phyloP scores from a whole-genome alignment of 2,797 vertebrate species.

The Tragopan temminckii region DNA sequence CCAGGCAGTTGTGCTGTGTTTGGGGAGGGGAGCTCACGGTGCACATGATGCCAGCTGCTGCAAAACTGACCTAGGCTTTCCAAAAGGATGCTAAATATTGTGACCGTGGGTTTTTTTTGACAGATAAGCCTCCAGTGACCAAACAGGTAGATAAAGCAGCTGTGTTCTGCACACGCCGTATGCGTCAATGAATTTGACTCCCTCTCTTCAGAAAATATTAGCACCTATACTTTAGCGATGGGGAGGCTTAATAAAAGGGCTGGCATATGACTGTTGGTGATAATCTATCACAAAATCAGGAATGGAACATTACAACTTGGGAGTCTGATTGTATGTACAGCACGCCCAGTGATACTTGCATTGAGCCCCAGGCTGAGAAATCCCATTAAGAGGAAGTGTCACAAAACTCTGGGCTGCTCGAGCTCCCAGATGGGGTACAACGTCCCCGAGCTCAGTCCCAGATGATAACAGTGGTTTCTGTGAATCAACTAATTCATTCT shows the following conservation, averaged over 20 bases:
- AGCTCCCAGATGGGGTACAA: not conserved
- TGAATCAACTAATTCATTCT: not conserved
- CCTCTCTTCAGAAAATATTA: not conserved
- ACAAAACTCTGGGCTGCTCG: not conserved
- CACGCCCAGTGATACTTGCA: not conserved
- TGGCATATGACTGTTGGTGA: not conserved
- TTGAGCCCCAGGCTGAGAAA: not conserved
- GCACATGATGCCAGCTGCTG: rapidly evolving
- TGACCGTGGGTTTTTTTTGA: not conserved
- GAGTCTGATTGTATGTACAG: rapidly evolving
- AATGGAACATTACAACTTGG: not conserved
- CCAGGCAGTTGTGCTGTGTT: rapidly evolving
- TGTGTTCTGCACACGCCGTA: rapidly evolving
- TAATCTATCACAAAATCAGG: not conserved
- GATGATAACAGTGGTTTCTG: not conserved
- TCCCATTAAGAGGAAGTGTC: rapidly evolving
- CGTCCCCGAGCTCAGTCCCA: not conserved
- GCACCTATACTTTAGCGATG: not conserved
- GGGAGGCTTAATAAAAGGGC: not conserved
- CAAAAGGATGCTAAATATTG: not conserved
- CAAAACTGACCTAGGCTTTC: not conserved
- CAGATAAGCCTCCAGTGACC: not conserved
- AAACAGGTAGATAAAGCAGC: not conserved
- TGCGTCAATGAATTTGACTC: rapidly evolving
- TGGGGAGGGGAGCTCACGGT: not conserved